Evolutionary conservation across 1,140 invertebrate species (phyloP), one percentile per base, ranked within the genome.

Genomic region (Drosophila paulistorum): DNA sequence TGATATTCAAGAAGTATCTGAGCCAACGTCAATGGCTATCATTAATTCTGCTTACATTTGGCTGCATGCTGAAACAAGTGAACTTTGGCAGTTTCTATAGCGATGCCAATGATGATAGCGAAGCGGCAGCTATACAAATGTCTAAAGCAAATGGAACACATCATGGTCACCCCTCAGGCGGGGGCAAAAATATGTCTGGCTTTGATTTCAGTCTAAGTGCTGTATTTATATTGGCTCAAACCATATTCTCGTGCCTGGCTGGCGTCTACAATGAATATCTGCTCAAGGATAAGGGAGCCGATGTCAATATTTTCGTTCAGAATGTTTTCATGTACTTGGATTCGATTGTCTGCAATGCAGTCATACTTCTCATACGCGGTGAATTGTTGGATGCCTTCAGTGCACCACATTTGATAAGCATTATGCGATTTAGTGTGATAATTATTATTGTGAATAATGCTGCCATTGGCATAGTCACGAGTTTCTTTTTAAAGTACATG

Each of bases 201-300:
- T 90, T 94, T 90, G 83, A 93, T 79, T 92, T 97, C 45, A 95
- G 95, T 86, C 93, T 96, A 13, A 96, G 95, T 83, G 94, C 96
- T 26, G 66, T 97, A 11, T 94, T 97, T 9, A 97, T 98, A 71
- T 93, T 95, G 71, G 94, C 96, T 45, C 95, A 99, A 94, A 96
- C 97, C 33, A 95, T 98, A 69, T 98, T 96, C 81, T 99, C 98
- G 0, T 99, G 97, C 77, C 93, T 98, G 77, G 98, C 98, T 13
- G 98, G 98, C 14, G 98, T 99, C 10, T 99, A 99, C 92, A 99
- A 99, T 92, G 98, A 99, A 92, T 98, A 97, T 93, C 93, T 99
- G 42, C 93, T 99, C 0, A 99, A 99, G 94, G 95, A 95, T 33
- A 95, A 96, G 74, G 97, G 96, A 30, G 94, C 95, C 11, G 94